Evolutionary conservation across 1,140 invertebrate genomes (phyloP).

Genomic region (Drosophila bocki): DNA sequence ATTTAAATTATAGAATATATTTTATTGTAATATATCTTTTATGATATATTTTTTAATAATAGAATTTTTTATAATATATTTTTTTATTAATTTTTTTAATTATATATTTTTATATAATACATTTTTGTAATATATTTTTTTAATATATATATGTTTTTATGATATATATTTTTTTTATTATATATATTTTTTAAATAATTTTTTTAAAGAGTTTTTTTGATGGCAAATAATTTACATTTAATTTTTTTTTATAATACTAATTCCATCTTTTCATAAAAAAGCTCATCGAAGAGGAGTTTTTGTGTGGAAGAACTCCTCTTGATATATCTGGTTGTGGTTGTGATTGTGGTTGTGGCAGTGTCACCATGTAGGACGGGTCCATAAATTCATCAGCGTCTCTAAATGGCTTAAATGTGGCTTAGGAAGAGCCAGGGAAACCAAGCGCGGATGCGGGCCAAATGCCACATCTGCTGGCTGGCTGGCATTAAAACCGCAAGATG

Average conservation of each 20-base stretch:
- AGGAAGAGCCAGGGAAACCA: not conserved
- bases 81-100: not conserved
- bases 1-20: too few relatives aligned
- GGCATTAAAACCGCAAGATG: constrained; percentile 74
- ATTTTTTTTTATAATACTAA: not conserved
- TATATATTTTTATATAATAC: too few relatives aligned
- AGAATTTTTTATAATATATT: too few relatives aligned
- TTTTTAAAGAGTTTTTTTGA: not conserved
- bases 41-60: too few relatives aligned
- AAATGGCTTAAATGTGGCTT: constrained; percentile 69
- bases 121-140: too few relatives aligned
- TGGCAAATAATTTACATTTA: not conserved
- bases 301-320: not conserved
- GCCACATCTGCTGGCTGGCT: constrained; percentile 24
- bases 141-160: too few relatives aligned
- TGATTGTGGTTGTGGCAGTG: constrained; percentile 4
- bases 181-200: not conserved
- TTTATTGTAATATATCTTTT: too few relatives aligned
- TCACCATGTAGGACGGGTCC: constrained; percentile 48
- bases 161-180: not conserved
- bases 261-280: not conserved
- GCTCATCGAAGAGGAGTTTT: not conserved
- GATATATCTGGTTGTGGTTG: not conserved
- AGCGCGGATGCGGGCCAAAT: not conserved
- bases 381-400: constrained; percentile 78